phyloP scores from a whole-genome alignment of 2,113 vertebrate species.

The Tachuris rubrigastra region DNA sequence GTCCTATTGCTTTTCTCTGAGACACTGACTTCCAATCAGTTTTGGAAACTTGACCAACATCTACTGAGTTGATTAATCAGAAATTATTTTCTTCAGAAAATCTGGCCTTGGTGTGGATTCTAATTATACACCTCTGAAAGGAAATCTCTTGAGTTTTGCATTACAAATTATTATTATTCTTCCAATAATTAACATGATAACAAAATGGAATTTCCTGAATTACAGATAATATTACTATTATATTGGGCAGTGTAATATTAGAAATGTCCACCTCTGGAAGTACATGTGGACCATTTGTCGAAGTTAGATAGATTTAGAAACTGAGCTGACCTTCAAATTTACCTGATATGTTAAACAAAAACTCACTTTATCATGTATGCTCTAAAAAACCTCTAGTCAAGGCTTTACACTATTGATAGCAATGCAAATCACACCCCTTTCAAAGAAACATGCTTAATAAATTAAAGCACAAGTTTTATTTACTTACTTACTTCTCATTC shows the following conservation, averaged over 20 bases:
- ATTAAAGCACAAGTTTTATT: conserved; percentile 10
- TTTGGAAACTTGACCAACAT: background rate
- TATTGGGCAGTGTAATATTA: background rate
- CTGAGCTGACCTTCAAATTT: background rate
- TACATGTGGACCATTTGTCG: accelerated
- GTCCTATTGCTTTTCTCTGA: background rate
- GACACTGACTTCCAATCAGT: background rate
- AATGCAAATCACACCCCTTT: background rate
- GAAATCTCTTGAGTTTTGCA: background rate
- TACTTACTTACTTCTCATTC: background rate
- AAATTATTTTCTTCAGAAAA: background rate
- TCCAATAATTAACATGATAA: background rate
- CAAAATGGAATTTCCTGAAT: background rate
- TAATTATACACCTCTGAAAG: background rate
- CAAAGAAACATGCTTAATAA: conserved; percentile 6
- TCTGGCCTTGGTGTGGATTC: background rate
- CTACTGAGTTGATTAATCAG: background rate
- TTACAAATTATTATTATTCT: background rate
- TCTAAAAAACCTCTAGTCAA: background rate
- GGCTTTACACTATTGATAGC: background rate
- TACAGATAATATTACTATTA: background rate
- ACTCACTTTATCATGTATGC: background rate
- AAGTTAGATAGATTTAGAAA: background rate
- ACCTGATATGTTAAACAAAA: background rate
- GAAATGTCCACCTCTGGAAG: background rate